phyloP scores from a whole-genome alignment of 2,888 invertebrate genomes.

The Megaustenia siamemsis region DNA sequence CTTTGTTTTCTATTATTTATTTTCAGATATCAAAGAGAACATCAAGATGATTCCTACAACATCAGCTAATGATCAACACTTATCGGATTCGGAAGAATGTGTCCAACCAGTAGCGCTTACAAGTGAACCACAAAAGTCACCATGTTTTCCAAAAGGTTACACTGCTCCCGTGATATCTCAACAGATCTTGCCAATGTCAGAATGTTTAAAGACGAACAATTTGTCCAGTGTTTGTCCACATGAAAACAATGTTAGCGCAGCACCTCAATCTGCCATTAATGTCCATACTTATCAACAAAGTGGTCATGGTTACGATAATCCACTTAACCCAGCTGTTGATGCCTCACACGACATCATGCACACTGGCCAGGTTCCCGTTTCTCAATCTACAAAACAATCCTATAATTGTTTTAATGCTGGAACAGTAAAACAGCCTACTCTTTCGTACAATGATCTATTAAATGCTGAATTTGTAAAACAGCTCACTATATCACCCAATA shows the following conservation, averaged over 20 bases:
- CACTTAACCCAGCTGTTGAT: constrained; percentile 4
- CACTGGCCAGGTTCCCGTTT: background rate
- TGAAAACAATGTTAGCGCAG: background rate
- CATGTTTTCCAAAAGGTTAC: background rate
- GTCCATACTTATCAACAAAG: background rate
- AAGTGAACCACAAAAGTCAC: background rate
- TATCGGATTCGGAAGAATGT: background rate
- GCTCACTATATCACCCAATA: background rate
- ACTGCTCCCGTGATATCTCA: background rate
- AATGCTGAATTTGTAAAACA: background rate
- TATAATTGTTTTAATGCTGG: background rate
- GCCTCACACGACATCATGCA: background rate
- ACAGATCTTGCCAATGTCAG: too few species aligned
- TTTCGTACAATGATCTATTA: background rate
- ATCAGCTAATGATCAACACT: background rate
- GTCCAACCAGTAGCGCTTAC: background rate
- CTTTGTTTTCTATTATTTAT: background rate
- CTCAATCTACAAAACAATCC: background rate
- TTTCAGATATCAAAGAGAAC: constrained; percentile 8
- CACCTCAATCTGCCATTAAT: background rate
- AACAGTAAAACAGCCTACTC: background rate
- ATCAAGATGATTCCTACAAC: background rate
- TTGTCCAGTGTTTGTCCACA: background rate
- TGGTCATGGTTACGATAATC: background rate
- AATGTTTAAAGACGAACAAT: background rate